phyloP scores from a whole-genome alignment of 2,888 invertebrate species.

The Cosmopolites sordidus region DNA sequence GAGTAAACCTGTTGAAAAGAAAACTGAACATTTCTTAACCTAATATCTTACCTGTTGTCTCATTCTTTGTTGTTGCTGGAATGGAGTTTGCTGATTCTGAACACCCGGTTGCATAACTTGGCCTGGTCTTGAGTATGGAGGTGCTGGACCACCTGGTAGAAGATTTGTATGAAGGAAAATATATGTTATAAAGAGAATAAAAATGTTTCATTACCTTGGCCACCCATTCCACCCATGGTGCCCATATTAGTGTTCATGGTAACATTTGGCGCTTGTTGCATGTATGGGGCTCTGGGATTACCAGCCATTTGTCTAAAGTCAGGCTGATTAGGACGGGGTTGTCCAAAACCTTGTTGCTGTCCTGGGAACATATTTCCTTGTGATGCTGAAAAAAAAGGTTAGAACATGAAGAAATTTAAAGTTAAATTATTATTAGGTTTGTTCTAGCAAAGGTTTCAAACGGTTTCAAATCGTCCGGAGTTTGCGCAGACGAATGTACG shows the following conservation, averaged over 20 bases:
- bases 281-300: slow-evolving; percentile 57
- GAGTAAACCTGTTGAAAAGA: too few relatives aligned
- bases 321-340: slow-evolving; percentile 49
- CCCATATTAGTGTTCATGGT: slow-evolving; percentile 84
- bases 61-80: slow-evolving; percentile 53
- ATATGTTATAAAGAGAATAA: too few relatives aligned
- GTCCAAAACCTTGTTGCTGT: slow-evolving; percentile 55
- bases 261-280: slow-evolving; percentile 76
- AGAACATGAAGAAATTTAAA: too few relatives aligned
- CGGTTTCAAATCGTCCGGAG: too few relatives aligned
- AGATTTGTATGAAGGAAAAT: background rate
- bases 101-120: slow-evolving; percentile 40
- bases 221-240: slow-evolving; percentile 56
- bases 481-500: too few relatives aligned
- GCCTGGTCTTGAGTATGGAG: slow-evolving; percentile 66
- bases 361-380: slow-evolving; percentile 44
- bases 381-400: slow-evolving; percentile 11
- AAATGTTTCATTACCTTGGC: slow-evolving; percentile 44
- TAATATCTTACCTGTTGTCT: slow-evolving; percentile 2
- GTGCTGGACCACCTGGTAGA: slow-evolving; percentile 60
- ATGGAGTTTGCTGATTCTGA: slow-evolving; percentile 57
- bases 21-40: too few relatives aligned
- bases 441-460: too few relatives aligned
- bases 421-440: too few relatives aligned
- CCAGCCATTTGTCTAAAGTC: slow-evolving; percentile 47